Conservation (phyloP, 1,140 invertebrate genomes). For the Drosophila leontia region DNA sequence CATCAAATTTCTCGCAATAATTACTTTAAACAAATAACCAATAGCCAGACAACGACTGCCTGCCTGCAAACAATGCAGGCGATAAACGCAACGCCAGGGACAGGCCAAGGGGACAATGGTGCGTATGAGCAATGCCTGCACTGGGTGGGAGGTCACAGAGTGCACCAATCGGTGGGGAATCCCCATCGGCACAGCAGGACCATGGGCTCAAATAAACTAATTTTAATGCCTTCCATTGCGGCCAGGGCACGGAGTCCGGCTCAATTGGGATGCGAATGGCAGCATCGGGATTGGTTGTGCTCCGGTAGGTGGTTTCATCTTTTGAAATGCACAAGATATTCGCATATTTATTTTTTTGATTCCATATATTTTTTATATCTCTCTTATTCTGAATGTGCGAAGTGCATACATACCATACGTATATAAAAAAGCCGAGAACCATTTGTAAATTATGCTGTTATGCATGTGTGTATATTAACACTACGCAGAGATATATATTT, state of each 20-base stretch:
- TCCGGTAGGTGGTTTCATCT: constrained; percentile 14
- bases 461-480: constrained; percentile 46
- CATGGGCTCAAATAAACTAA: constrained; percentile 73
- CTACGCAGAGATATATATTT: constrained; percentile 18
- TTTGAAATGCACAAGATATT: constrained; percentile 38
- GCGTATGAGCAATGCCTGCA: constrained; percentile 61
- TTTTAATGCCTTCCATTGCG: constrained; percentile 75
- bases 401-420: constrained; percentile 3
- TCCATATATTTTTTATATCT: constrained; percentile 30
- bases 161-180: constrained; percentile 36
- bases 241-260: constrained; percentile 69
- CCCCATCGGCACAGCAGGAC: constrained; percentile 46
- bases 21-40: constrained; percentile 47
- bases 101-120: constrained; percentile 28
- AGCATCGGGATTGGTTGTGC: constrained; percentile 9
- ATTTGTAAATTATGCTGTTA: constrained; percentile 65
- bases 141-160: constrained; percentile 5
- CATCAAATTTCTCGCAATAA: constrained; percentile 12
- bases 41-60: constrained; percentile 3
- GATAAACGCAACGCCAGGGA: constrained; percentile 56
- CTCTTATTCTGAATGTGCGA: constrained; percentile 19
- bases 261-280: constrained; percentile 70
- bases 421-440: constrained; percentile 26
- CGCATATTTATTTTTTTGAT: constrained; percentile 55
- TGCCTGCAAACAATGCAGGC: constrained; percentile 36